These are phyloP conservation scores for Dendrolimus kikuchii DNA, from an alignment of 1,140 invertebrate genomes.

Conservation along the genomic window DNA sequence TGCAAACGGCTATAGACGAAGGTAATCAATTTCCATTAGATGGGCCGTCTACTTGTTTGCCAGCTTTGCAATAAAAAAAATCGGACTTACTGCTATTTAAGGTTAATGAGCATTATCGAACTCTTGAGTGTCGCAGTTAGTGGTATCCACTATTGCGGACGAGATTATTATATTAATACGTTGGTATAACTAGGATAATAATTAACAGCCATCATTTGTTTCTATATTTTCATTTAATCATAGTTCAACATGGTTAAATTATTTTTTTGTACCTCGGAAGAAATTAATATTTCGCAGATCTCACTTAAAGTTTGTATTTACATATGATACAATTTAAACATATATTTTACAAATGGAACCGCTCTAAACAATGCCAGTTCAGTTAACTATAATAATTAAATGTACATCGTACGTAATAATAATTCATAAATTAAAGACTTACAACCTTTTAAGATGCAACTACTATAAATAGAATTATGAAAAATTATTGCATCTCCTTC, in stretches of 20 bases:
- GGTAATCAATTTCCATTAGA: too few relatives aligned
- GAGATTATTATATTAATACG: too few relatives aligned
- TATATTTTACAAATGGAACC: constrained; percentile 53
- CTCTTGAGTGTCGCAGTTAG: too few relatives aligned
- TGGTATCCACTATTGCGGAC: too few relatives aligned
- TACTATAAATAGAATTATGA: constrained; percentile 48
- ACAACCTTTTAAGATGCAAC: constrained; percentile 37
- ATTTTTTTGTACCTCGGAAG: constrained; percentile 70
- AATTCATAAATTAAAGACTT: constrained; percentile 40
- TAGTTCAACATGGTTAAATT: constrained; percentile 71
- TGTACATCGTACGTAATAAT: constrained; percentile 55
- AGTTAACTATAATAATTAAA: constrained; percentile 51
- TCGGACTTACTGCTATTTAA: too few relatives aligned
- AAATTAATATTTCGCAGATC: constrained; percentile 68
- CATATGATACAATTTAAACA: constrained; percentile 66
- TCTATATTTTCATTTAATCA: constrained; percentile 66
- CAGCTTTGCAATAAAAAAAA: too few relatives aligned
- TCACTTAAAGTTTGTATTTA: constrained; percentile 66
- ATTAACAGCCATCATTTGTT: constrained; percentile 22
- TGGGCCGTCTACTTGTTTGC: too few relatives aligned
- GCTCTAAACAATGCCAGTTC: constrained; percentile 33
- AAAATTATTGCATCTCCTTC: constrained; percentile 60
- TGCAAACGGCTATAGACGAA: too few relatives aligned
- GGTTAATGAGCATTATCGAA: too few relatives aligned
- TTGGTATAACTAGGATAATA: constrained; percentile 9